Evolutionary conservation across 2,113 vertebrate genomes (phyloP), one percentile per base, ranked within the genome.

Genomic region (Lepus americanus): DNA sequence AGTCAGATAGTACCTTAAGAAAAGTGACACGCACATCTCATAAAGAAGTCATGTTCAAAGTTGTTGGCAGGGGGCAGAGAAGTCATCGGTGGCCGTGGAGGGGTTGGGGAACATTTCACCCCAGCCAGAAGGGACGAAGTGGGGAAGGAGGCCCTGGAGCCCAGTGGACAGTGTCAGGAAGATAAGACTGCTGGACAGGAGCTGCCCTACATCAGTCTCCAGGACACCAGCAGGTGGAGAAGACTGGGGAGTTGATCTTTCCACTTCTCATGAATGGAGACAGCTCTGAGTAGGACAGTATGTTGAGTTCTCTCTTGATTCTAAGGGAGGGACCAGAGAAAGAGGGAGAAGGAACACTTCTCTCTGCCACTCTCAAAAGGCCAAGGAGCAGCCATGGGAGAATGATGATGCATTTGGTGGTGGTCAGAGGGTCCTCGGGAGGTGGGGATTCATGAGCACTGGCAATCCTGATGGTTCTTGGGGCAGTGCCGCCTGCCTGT

Each of bases 71-170:
- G 55, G 9, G 17, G 0, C 23, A 74, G 53, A 29, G 69, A 53
- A 87, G 12, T 19, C 27, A 9, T 0, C n/a, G 36, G 25, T n/a
- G 20, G 36, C 2, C 2, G 0, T 17, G 20, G 6, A 31, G 3
- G 25, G 11, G 14, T 59, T 25, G 44, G 53, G 72, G 20, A 82
- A 2, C 27, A 16, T 36, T 83, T 69, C 7, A 20, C 2, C 1
- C 10, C 7, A 33, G 11, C 9, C 25, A 72, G 14, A 89, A 61
- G 44, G 19, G 22, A 39, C 13, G 51, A 36, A 90, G 53, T 16
- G 39, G 64, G 17, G 8, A 49, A 51, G 23, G 14, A 13, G 16
- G 53, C n/a, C 9, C 6, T 22, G 39, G 70, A 66, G 49, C 6
- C 19, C 9, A 7, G 3, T 67, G 61, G 17, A 63, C 59, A 69